Percentiles rank a stretch among this genome's conserved stretches.
Evolutionary conservation across 2,888 invertebrate genomes (phyloP).

Genomic region (Drosophila kuntzei): DNA sequence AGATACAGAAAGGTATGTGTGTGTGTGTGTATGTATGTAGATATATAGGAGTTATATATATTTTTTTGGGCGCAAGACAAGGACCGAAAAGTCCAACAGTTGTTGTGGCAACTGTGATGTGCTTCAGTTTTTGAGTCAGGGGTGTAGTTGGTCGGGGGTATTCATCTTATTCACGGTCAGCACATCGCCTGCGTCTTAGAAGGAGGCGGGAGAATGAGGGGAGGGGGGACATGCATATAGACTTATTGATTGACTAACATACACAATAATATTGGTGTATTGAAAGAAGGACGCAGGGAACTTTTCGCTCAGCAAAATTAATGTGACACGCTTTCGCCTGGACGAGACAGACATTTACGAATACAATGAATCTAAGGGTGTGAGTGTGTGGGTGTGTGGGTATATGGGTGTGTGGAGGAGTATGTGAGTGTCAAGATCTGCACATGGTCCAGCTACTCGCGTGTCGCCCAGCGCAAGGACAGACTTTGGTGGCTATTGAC

Average conservation of each 20-base stretch:
- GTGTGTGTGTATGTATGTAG: slow-evolving; percentile 23
- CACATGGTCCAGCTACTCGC: slow-evolving; percentile 82
- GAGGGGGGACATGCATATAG: slow-evolving; percentile 58
- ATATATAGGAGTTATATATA: slow-evolving; percentile 36
- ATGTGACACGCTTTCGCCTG: slow-evolving; percentile 85
- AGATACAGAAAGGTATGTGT: slow-evolving; percentile 16
- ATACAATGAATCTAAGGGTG: slow-evolving; percentile 22
- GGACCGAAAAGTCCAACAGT: slow-evolving; percentile 86
- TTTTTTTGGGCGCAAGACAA: slow-evolving; percentile 78
- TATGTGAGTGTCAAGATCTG: slow-evolving; percentile 36
- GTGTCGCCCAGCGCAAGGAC: slow-evolving; percentile 85
- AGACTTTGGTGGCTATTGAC: slow-evolving; percentile 58
- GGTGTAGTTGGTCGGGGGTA: neutral
- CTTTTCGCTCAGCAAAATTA: slow-evolving; percentile 86
- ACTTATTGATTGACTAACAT: slow-evolving; percentile 30
- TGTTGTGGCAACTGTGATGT: slow-evolving; percentile 79
- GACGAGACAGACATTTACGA: slow-evolving; percentile 52
- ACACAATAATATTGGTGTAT: slow-evolving; percentile 26
- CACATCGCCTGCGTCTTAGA: slow-evolving; percentile 83
- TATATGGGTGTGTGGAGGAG: slow-evolving; percentile 26
- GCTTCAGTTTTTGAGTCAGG: slow-evolving; percentile 28
- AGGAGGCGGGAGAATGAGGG: neutral
- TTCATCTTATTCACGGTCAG: slow-evolving; percentile 26
- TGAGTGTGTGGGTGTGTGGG: slow-evolving; percentile 9
- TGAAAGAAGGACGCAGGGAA: slow-evolving; percentile 82